Conservation (phyloP, 1,140 invertebrate species). For the Kradibia gibbosae region DNA sequence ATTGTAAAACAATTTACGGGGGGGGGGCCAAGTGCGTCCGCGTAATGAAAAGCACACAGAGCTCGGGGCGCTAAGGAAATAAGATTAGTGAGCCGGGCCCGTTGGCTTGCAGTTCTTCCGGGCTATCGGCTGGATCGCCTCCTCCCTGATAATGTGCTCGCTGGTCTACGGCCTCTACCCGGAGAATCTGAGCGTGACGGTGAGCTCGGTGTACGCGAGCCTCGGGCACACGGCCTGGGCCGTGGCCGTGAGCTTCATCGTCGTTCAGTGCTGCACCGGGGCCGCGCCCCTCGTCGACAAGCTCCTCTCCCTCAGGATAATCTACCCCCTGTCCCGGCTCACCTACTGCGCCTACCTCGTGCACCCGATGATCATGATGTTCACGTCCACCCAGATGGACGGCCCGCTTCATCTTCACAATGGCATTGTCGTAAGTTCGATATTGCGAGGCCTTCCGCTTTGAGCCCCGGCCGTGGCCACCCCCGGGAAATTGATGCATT, state of each 20-base stretch:
- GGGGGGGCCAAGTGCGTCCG: no score
- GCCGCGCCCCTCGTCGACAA: constrained; percentile 82
- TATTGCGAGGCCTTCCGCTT: not conserved
- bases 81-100: not conserved
- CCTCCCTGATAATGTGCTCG: constrained; percentile 75
- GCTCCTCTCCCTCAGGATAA: constrained; percentile 83
- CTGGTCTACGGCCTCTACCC: constrained; percentile 86
- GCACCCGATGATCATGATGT: constrained; percentile 88
- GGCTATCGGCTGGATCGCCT: constrained; percentile 75
- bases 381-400: constrained; percentile 83
- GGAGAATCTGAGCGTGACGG: constrained; percentile 78
- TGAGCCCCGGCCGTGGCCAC: not conserved
- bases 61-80: no score
- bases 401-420: constrained; percentile 84
- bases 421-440: constrained; percentile 76
- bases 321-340: constrained; percentile 88
- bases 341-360: constrained; percentile 93
- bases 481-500: not conserved
- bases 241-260: constrained; percentile 83
- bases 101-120: constrained; percentile 27
- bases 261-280: constrained; percentile 84
- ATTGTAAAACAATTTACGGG: not conserved
- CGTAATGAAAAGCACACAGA: no score
- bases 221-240: constrained; percentile 82
- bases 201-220: constrained; percentile 75